phyloP scores from a whole-genome alignment of 2,888 invertebrate species.

The Athalia cordata region DNA sequence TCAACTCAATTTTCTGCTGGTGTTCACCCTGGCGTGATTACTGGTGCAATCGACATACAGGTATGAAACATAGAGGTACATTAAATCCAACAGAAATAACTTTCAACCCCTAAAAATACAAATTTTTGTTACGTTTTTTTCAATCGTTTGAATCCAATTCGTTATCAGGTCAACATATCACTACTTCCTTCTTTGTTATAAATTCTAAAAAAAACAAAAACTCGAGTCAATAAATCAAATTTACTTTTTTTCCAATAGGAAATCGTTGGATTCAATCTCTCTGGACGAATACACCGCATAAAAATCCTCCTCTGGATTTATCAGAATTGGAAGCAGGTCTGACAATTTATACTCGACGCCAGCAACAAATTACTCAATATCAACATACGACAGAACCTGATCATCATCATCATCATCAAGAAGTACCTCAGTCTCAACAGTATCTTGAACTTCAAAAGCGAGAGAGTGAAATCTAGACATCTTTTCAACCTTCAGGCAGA shows the following conservation, averaged over 20 bases:
- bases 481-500: neutral
- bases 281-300: conserved; percentile 89
- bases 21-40: conserved; percentile 87
- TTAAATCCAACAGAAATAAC: neutral
- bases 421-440: conserved; percentile 65
- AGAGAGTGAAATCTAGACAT: conserved; percentile 85
- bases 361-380: conserved; percentile 58
- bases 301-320: conserved; percentile 87
- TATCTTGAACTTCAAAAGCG: conserved; percentile 84
- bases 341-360: conserved; percentile 66
- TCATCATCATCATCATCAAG: conserved; percentile 46
- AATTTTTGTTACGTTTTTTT: conserved; percentile 20
- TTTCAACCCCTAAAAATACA: neutral
- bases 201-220: neutral
- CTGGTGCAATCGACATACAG: conserved; percentile 89
- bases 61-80: conserved; percentile 71
- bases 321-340: conserved; percentile 81
- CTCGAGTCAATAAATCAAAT: conserved; percentile 9
- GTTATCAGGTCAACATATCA: conserved; percentile 16
- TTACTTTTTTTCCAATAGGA: conserved; percentile 74
- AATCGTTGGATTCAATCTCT: conserved; percentile 90
- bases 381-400: conserved; percentile 66
- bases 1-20: conserved; percentile 88
- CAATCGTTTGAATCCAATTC: too few species aligned
- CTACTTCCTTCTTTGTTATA: neutral